Evolutionary conservation across 2,113 vertebrate genomes (phyloP).

Genomic region (Pycnonotus jocosus): DNA sequence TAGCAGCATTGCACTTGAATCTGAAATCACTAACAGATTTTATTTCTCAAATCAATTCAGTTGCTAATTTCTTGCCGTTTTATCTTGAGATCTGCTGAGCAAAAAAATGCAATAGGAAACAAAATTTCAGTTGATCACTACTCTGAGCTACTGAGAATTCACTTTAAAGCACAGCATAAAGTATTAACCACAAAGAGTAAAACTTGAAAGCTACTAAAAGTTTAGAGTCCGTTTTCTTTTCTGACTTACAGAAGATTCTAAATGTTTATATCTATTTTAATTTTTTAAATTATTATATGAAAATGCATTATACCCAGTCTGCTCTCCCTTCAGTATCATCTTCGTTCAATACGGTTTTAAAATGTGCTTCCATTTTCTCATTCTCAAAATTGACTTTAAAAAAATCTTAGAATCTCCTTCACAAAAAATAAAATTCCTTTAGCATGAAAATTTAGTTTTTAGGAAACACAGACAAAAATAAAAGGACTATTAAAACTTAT

Average conservation of each 20-base stretch:
- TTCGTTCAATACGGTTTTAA: background rate
- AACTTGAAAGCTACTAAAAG: background rate
- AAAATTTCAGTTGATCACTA: background rate
- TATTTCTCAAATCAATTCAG: background rate
- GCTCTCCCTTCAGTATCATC: background rate
- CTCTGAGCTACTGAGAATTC: background rate
- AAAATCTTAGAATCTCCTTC: background rate
- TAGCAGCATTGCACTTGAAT: background rate
- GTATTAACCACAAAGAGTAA: background rate
- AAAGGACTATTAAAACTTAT: background rate
- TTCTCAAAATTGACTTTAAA: background rate
- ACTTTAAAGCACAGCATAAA: background rate
- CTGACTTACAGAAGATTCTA: background rate
- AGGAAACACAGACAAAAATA: background rate
- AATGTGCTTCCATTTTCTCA: background rate
- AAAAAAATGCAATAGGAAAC: background rate
- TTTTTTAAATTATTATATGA: background rate
- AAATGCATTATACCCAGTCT: background rate
- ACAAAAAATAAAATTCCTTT: background rate
- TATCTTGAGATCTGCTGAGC: background rate
- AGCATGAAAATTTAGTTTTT: background rate
- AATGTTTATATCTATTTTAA: background rate
- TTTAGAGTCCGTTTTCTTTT: background rate
- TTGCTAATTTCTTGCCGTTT: background rate
- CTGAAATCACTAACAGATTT: background rate